Percentiles rank a stretch among this genome's conserved stretches.
phyloP scores from a whole-genome alignment of 2,888 invertebrate species.

The Tenthredo amoena region DNA sequence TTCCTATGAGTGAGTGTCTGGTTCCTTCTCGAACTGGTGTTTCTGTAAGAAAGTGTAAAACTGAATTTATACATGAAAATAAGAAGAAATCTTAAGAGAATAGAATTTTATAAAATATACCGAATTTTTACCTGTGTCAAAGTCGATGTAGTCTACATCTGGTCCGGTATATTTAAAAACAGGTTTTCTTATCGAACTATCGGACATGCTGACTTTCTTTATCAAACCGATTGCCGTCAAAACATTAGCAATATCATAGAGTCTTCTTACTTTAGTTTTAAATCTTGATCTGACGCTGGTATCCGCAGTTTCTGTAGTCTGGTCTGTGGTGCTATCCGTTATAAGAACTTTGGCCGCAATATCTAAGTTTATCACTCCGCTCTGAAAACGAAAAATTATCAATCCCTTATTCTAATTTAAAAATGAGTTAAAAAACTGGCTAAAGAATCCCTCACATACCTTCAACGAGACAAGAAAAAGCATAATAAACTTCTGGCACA shows the following conservation, averaged over 20 bases:
- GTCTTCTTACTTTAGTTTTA: slow-evolving; percentile 85
- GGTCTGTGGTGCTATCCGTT: slow-evolving; percentile 80
- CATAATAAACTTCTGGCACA: slow-evolving; percentile 87
- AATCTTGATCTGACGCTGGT: slow-evolving; percentile 77
- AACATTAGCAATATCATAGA: slow-evolving; percentile 90
- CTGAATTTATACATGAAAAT: neutral
- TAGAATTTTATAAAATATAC: neutral
- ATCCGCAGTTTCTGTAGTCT: slow-evolving; percentile 75
- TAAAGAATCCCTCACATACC: slow-evolving; percentile 77
- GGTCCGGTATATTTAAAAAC: slow-evolving; percentile 85
- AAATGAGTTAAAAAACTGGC: slow-evolving; percentile 47
- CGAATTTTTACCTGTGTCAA: slow-evolving; percentile 61
- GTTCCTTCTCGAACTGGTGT: slow-evolving; percentile 60
- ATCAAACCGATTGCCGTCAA: slow-evolving; percentile 87
- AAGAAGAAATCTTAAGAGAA: neutral
- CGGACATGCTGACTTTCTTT: slow-evolving; percentile 83
- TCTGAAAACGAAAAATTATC: slow-evolving; percentile 76
- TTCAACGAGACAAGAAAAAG: slow-evolving; percentile 84
- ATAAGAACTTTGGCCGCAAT: slow-evolving; percentile 85
- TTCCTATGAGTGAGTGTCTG: slow-evolving; percentile 60
- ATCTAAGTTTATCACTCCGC: slow-evolving; percentile 84
- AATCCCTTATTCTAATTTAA: neutral
- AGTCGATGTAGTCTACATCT: slow-evolving; percentile 64
- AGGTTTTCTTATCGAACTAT: slow-evolving; percentile 82
- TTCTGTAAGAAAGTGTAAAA: slow-evolving; percentile 55